Percentiles rank a stretch among this genome's conserved stretches.
phyloP scores from a whole-genome alignment of 2,797 vertebrate genomes.

The Spea hammondii region DNA sequence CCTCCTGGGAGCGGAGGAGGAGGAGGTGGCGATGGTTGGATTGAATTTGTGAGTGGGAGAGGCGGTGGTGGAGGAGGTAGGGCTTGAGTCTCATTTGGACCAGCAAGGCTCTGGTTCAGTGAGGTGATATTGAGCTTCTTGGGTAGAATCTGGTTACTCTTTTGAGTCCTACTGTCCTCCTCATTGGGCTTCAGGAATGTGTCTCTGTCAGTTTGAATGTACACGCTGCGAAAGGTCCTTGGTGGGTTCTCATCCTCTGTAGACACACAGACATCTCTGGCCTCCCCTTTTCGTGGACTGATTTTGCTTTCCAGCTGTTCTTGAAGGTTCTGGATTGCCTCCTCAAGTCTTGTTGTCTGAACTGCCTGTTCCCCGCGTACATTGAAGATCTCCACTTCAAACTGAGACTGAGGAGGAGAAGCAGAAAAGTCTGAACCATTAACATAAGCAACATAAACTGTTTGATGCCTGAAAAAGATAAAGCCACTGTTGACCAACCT shows the following conservation, averaged over 20 bases:
- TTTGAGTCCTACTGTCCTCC: slow-evolving; percentile 66
- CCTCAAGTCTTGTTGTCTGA: slow-evolving; percentile 75
- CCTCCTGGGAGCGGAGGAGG: slow-evolving; percentile 26
- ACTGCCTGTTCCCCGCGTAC: slow-evolving; percentile 89
- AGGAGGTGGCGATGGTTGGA: too few species aligned
- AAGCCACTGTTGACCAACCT: too few species aligned
- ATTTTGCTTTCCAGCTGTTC: slow-evolving; percentile 63
- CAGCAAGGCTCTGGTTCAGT: slow-evolving; percentile 71
- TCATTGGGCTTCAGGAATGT: slow-evolving; percentile 86
- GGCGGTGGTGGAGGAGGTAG: slow-evolving; percentile 55
- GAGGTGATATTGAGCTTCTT: slow-evolving; percentile 84
- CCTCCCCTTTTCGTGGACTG: slow-evolving; percentile 64
- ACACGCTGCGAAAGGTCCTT: slow-evolving; percentile 85
- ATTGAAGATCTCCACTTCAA: slow-evolving; percentile 84
- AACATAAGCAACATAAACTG: not conserved
- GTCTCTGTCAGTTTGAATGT: slow-evolving; percentile 92
- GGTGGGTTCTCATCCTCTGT: slow-evolving; percentile 76
- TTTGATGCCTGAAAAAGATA: not conserved
- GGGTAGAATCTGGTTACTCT: slow-evolving; percentile 74
- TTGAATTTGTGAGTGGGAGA: too few species aligned
- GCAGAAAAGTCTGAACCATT: slow-evolving; percentile 4
- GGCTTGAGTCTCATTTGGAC: slow-evolving; percentile 54
- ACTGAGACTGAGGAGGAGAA: slow-evolving; percentile 74
- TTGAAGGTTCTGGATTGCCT: slow-evolving; percentile 69
- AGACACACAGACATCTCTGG: slow-evolving; percentile 76